Evolutionary conservation across 2,113 vertebrate species (phyloP).

Genomic region (Sorex araneus): DNA sequence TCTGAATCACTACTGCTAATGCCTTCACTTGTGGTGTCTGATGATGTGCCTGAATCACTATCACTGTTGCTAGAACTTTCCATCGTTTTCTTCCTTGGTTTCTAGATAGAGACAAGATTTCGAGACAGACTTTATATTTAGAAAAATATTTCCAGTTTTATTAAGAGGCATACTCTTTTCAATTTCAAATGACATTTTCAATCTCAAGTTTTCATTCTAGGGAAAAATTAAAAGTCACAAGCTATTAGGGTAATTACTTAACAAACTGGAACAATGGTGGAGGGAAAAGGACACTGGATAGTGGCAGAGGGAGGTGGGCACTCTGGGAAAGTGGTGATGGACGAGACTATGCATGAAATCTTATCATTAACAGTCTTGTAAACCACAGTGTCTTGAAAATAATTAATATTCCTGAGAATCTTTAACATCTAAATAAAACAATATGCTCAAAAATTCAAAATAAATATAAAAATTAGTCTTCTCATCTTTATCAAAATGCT

Average conservation of each 20-base stretch:
- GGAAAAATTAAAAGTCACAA: constrained; percentile 43
- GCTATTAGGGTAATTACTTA: constrained; percentile 11
- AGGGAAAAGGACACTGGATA: too few relatives aligned
- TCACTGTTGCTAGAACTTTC: constrained; percentile 95
- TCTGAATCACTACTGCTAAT: constrained; percentile 95
- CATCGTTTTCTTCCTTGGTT: constrained; percentile 91
- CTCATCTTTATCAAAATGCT: constrained; percentile 48
- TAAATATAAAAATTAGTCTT: constrained; percentile 38
- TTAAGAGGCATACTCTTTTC: constrained; percentile 39
- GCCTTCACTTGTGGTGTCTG: constrained; percentile 94
- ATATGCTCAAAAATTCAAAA: too few relatives aligned
- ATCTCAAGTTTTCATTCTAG: constrained; percentile 51
- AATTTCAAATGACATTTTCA: constrained; percentile 57
- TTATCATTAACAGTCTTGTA: too few relatives aligned
- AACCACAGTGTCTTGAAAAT: too few relatives aligned
- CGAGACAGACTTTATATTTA: constrained; percentile 65
- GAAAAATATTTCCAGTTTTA: constrained; percentile 42
- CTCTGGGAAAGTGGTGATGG: too few relatives aligned
- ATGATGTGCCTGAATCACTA: constrained; percentile 95
- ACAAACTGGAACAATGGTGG: neutral
- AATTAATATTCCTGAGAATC: too few relatives aligned
- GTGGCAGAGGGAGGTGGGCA: too few relatives aligned
- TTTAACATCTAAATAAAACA: too few relatives aligned
- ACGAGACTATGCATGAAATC: too few relatives aligned
- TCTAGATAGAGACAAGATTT: constrained; percentile 85